These are phyloP conservation scores for Nixonia krombeini DNA, from an alignment of 1,140 invertebrate genomes.

Conservation along the genomic window DNA sequence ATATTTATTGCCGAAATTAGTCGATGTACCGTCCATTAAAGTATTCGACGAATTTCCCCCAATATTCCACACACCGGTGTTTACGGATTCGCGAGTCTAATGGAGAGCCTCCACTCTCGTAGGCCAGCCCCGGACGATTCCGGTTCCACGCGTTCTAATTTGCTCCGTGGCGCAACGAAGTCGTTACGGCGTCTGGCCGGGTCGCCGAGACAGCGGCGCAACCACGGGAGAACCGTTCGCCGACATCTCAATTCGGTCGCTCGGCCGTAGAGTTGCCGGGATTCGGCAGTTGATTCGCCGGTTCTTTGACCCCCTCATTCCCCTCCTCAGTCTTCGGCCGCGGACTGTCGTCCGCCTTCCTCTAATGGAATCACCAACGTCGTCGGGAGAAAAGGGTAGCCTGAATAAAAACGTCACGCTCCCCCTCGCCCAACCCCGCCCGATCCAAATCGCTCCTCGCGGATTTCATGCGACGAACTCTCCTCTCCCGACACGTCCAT, in stretches of 20 bases:
- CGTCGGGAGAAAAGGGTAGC: conserved; percentile 27
- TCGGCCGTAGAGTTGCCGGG: conserved; percentile 41
- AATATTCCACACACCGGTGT: no score
- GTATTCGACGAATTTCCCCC: no score
- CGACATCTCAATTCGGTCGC: conserved; percentile 59
- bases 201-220: conserved; percentile 35
- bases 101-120: no score
- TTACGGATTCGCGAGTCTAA: no score
- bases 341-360: conserved; percentile 47
- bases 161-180: conserved; percentile 17
- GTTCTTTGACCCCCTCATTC: conserved; percentile 33
- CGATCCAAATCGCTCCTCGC: conserved; percentile 1
- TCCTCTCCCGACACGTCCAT: conserved; percentile 30
- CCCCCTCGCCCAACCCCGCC: no score
- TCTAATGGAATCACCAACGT: conserved; percentile 62
- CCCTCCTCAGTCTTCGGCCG: conserved; percentile 19
- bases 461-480: conserved; percentile 29
- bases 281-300: no score
- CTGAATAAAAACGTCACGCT: conserved; percentile 61
- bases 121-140: conserved; percentile 31
- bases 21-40: no score
- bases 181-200: conserved; percentile 46
- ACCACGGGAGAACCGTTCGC: no score
- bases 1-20: no score
- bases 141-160: conserved; percentile 40